phyloP scores from a whole-genome alignment of 1,140 invertebrate genomes.

The Halesus radiatus region DNA sequence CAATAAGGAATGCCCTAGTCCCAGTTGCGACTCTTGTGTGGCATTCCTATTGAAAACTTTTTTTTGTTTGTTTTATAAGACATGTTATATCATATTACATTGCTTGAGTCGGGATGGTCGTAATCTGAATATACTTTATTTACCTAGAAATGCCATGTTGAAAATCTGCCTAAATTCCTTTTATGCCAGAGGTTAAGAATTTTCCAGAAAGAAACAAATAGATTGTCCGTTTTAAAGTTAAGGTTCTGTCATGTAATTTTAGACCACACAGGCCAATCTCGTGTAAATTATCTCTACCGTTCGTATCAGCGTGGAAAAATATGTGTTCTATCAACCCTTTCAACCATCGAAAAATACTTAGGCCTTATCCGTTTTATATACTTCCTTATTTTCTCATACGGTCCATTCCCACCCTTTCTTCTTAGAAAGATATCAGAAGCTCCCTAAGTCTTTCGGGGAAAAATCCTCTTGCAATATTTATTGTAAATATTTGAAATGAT shows the following conservation, averaged over 20 bases:
- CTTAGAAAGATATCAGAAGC: constrained; percentile 6
- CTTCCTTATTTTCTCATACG: background rate
- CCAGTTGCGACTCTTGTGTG: no score
- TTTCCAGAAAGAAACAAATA: no score
- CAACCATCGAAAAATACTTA: constrained; percentile 16
- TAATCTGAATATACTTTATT: no score
- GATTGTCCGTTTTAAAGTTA: no score
- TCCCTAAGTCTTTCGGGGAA: background rate
- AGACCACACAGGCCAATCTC: background rate
- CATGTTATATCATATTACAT: no score
- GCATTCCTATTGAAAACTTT: no score
- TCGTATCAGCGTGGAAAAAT: background rate
- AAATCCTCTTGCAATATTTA: constrained; percentile 1
- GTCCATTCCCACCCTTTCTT: background rate
- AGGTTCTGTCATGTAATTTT: background rate
- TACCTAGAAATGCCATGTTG: no score
- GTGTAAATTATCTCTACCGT: background rate
- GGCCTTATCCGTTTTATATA: constrained; percentile 12
- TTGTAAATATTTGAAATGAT: constrained; percentile 16
- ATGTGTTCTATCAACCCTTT: constrained; percentile 8
- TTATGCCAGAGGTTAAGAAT: no score
- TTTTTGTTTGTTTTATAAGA: no score
- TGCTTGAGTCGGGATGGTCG: no score
- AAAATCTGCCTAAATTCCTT: no score
- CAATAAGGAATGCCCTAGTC: no score